Percentiles rank a stretch among this genome's conserved stretches.
These are phyloP conservation scores for Alentia gelatinosa DNA, from an alignment of 2,888 invertebrate species.

Conservation along the genomic window DNA sequence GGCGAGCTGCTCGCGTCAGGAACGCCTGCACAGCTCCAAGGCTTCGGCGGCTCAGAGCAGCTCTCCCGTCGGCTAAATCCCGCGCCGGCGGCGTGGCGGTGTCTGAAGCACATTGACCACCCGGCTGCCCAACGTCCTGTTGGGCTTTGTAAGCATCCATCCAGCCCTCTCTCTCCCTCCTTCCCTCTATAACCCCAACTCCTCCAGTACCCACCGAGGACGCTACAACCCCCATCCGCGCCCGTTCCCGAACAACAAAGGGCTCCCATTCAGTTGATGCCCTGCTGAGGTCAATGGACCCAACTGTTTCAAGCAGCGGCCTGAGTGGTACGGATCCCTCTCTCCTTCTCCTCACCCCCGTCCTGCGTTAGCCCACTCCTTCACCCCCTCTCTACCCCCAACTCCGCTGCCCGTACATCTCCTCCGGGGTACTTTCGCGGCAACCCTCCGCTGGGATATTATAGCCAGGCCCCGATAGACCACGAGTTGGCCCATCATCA, in stretches of 20 bases:
- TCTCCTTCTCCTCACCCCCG: background rate
- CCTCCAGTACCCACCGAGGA: too few species aligned
- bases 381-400: background rate
- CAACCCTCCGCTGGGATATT: too few species aligned
- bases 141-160: background rate
- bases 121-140: background rate
- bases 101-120: background rate
- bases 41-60: too few species aligned
- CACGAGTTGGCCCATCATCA: background rate
- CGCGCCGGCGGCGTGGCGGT: background rate
- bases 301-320: background rate
- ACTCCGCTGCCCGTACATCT: background rate
- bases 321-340: background rate
- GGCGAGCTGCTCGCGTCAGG: background rate
- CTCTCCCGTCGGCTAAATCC: background rate
- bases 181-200: too few species aligned
- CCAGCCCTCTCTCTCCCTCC: background rate
- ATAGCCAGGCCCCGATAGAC: too few species aligned
- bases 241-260: background rate
- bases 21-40: background rate
- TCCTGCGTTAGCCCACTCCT: background rate
- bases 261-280: background rate
- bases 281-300: background rate
- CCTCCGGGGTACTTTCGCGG: background rate
- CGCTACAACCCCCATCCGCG: background rate